Evolutionary conservation across 1,140 invertebrate species (phyloP), one percentile per base, ranked within the genome.

Genomic region (Zaprionus taronus): DNA sequence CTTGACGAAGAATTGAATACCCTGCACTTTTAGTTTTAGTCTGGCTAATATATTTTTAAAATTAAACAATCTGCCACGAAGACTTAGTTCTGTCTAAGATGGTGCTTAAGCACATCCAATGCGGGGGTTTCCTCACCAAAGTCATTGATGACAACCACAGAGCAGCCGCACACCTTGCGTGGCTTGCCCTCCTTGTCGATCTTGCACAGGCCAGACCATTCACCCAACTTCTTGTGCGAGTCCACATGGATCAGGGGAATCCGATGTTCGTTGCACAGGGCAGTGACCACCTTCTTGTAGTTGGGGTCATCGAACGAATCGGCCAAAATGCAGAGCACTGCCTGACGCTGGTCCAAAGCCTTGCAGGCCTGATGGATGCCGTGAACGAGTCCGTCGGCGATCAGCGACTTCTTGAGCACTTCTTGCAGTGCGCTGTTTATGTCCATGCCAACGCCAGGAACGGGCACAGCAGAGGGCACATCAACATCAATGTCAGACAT

Each of bases 161-260:
- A 99, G 94, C 99, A 99, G 47, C 98, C 98, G 86, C 99, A 98
- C 80, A 99, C 98, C 95, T 99, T 99, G 74, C 99, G 96, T 49
- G 99, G 98, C 94, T 99, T 99, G 75, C 99, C 99, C 82, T 99
- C 98, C 91, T 98, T 99, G 94, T 99, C 99, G 91, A 99, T 98
- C 95, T 99, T 99, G 94, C 99, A 99, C 38, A 99, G 95, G 78
- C 99, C 99, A 74, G 98, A 97, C 98, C 99, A 99, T 95, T 99
- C 99, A 34, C 99, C 99, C 22, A 99, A 95, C 93, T 99, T 99
- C 93, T 99, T 99, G 94, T 99, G 99, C 94, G 98, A 98, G 93
- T 99, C 98, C 65, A 99, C 98, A 93, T 94, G 91, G 69, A 99
- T 96, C 38, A 99, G 94, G 64, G 98, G 98, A 93, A 99, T 99